Evolutionary conservation across 2,888 invertebrate species (phyloP).

Genomic region (Scaptomyza reducta): DNA sequence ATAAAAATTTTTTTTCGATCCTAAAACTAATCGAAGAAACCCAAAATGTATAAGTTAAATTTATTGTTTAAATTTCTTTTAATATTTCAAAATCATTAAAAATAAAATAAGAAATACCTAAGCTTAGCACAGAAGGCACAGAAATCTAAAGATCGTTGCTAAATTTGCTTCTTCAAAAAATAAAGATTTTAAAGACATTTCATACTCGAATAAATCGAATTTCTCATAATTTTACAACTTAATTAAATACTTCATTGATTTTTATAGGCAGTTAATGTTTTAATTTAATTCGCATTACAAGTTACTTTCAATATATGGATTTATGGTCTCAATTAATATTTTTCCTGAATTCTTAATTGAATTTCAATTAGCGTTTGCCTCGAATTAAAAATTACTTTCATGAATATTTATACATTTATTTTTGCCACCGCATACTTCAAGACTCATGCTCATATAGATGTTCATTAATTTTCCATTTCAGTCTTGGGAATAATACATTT

Average conservation of each 20-base stretch:
- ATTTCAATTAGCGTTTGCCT: constrained; percentile 52
- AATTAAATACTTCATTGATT: neutral
- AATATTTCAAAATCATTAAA: neutral
- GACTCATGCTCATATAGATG: constrained; percentile 25
- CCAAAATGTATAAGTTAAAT: too few relatives aligned
- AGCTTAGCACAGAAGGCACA: too few relatives aligned
- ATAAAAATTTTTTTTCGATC: neutral
- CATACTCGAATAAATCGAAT: too few relatives aligned
- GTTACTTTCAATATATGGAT: neutral
- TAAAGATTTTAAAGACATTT: too few relatives aligned
- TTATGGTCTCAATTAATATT: constrained; percentile 6
- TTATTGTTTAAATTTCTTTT: neutral
- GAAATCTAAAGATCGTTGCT: too few relatives aligned
- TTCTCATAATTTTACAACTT: neutral
- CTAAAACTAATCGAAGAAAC: neutral
- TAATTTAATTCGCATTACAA: neutral
- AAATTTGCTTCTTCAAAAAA: too few relatives aligned
- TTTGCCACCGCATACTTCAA: constrained; percentile 23
- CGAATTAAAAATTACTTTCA: constrained; percentile 43
- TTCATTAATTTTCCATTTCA: constrained; percentile 65
- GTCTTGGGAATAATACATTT: constrained; percentile 59
- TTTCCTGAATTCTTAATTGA: constrained; percentile 20
- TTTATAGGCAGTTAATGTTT: neutral
- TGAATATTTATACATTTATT: constrained; percentile 18
- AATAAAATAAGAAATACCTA: too few relatives aligned